Percentiles rank a stretch among this genome's conserved stretches.
These are phyloP conservation scores for Vesta saturnalis DNA, from an alignment of 2,888 invertebrate species.

Conservation along the genomic window DNA sequence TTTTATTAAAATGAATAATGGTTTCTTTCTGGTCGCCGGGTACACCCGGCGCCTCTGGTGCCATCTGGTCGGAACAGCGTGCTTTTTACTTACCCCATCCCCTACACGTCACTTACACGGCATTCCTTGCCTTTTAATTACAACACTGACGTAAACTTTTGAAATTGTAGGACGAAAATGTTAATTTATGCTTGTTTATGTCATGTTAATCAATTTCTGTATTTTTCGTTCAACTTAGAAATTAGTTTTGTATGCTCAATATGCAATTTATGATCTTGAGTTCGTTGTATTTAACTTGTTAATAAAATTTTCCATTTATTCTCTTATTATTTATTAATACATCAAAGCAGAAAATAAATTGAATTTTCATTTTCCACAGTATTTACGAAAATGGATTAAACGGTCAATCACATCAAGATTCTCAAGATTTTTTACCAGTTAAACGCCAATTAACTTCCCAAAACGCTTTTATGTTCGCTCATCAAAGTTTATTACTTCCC, in stretches of 20 bases:
- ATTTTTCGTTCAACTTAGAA: conserved; percentile 36
- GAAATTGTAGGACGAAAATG: conserved; percentile 58
- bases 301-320: conserved; percentile 24
- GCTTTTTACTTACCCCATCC: conserved; percentile 53
- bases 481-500: conserved; percentile 54
- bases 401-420: conserved; percentile 52
- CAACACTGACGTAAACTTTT: conserved; percentile 59
- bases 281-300: conserved; percentile 14
- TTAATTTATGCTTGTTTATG: conserved; percentile 59
- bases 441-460: conserved; percentile 60
- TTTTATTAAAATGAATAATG: conserved; percentile 61
- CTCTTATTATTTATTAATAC: conserved; percentile 20
- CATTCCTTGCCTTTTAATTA: conserved; percentile 59
- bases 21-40: conserved; percentile 56
- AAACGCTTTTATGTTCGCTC: conserved; percentile 54
- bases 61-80: conserved; percentile 59
- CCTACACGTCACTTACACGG: conserved; percentile 57
- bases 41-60: conserved; percentile 55
- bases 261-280: conserved; percentile 27
- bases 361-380: conserved; percentile 53
- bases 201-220: conserved; percentile 58
- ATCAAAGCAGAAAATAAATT: conserved; percentile 30
- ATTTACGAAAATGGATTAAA: conserved; percentile 64
- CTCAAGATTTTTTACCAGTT: conserved; percentile 58
- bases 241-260: conserved; percentile 29